Evolutionary conservation across 2,888 invertebrate genomes (phyloP).

Genomic region (Stomorhina lunata): DNA sequence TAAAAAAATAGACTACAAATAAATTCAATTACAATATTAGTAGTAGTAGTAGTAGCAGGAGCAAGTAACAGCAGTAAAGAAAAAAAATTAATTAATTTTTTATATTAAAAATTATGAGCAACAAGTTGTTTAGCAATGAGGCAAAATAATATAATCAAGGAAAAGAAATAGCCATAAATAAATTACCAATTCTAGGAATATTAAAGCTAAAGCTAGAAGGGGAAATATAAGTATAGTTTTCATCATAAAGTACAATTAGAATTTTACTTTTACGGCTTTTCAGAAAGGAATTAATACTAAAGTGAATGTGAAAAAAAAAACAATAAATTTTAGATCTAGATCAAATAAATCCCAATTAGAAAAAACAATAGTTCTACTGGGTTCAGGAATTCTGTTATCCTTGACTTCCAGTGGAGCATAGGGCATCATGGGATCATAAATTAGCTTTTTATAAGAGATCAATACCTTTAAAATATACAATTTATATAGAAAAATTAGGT

Average conservation of each 20-base stretch:
- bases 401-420: too few relatives aligned
- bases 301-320: too few relatives aligned
- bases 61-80: neutral
- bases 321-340: too few relatives aligned
- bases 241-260: neutral
- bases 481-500: too few relatives aligned
- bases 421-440: too few relatives aligned
- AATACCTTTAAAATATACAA: too few relatives aligned
- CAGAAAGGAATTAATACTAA: neutral
- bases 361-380: too few relatives aligned
- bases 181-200: neutral
- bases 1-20: neutral
- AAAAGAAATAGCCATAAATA: neutral
- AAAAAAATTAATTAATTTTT: neutral
- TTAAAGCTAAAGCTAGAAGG: neutral
- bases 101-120: neutral
- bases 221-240: neutral
- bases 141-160: neutral
- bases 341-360: too few relatives aligned
- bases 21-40: conserved; percentile 7
- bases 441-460: too few relatives aligned
- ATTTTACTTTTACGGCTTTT: neutral
- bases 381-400: too few relatives aligned
- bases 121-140: conserved; percentile 7
- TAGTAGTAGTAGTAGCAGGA: neutral